A percentile compares a stretch with the other conserved stretches of the same genome.
phyloP scores from a whole-genome alignment of 2,113 vertebrate species.

The Microtus oregoni region DNA sequence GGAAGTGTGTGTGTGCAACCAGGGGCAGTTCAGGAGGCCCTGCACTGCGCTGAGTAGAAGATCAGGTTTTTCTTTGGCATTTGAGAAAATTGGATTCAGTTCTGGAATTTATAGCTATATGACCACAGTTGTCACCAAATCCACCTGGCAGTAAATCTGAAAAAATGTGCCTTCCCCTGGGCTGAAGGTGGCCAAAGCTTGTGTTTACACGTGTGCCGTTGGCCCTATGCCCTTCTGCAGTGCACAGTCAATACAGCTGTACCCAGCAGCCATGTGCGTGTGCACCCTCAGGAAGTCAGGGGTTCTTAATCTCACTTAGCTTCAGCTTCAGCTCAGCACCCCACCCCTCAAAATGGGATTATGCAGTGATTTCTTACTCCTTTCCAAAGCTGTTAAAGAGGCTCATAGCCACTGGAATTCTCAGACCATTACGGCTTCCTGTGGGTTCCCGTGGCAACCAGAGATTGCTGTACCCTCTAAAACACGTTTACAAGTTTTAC shows the following conservation, averaged over 20 bases:
- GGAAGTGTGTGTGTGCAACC: background rate
- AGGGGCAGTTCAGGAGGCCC: background rate
- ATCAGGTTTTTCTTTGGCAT: background rate
- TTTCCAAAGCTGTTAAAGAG: background rate
- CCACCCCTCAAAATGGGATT: background rate
- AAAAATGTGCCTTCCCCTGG: background rate
- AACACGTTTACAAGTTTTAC: background rate
- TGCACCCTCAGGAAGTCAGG: background rate
- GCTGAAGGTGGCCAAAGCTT: background rate
- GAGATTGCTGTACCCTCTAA: background rate
- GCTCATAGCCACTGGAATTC: background rate
- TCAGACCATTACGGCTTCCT: background rate
- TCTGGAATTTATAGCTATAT: conserved; percentile 6
- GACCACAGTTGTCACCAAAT: background rate
- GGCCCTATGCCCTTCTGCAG: background rate
- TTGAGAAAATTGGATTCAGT: conserved; percentile 18
- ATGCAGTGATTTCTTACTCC: background rate
- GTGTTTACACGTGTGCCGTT: background rate
- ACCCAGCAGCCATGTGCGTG: fast-evolving
- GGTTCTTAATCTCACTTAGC: background rate
- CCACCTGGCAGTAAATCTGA: background rate
- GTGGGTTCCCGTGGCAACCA: background rate
- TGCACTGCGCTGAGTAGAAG: background rate
- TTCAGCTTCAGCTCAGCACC: background rate
- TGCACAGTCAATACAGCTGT: background rate